Evolutionary conservation across 2,113 vertebrate genomes (phyloP).

Genomic region (Sinosuthora webbiana): DNA sequence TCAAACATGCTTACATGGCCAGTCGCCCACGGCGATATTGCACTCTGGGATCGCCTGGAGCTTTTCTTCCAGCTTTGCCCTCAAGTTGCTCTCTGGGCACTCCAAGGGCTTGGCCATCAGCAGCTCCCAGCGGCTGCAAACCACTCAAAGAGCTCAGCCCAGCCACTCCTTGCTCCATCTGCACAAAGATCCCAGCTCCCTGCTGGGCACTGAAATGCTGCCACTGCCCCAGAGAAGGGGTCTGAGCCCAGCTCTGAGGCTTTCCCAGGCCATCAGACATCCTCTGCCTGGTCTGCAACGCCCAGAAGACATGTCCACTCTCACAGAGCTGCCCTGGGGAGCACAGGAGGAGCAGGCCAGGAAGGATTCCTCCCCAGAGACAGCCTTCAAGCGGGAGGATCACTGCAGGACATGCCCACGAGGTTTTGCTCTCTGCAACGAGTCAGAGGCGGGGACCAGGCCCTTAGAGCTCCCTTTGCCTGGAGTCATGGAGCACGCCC

Average conservation of each 20-base stretch:
- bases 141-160: background rate
- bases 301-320: rapidly evolving
- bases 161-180: background rate
- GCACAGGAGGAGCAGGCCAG: background rate
- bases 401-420: background rate
- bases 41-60: background rate
- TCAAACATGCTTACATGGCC: rapidly evolving
- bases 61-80: background rate
- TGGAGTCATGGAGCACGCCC: rapidly evolving
- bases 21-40: background rate
- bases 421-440: background rate
- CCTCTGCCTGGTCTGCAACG: rapidly evolving
- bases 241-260: background rate
- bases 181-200: background rate
- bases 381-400: background rate
- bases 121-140: background rate
- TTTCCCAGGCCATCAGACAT: background rate
- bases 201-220: rapidly evolving
- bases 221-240: too few species aligned
- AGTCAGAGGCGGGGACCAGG: background rate
- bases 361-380: background rate
- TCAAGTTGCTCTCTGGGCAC: background rate
- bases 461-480: background rate
- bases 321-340: background rate
- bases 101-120: background rate